Evolutionary conservation across 2,888 invertebrate species (phyloP).

Genomic region (Automeris io): DNA sequence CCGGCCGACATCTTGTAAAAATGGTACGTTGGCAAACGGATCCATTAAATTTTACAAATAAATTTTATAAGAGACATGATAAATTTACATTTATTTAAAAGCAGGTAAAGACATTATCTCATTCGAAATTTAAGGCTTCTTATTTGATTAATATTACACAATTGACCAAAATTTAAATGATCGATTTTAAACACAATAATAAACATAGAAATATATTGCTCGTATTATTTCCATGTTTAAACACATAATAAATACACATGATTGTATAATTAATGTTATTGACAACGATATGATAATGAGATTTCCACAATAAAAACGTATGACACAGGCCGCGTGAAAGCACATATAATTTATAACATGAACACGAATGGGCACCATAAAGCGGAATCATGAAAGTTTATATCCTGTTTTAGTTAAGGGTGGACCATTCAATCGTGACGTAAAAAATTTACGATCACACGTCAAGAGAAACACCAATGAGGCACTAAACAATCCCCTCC

Average conservation of each 20-base stretch:
- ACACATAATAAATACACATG: neutral
- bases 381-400: conserved; percentile 72
- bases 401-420: conserved; percentile 73
- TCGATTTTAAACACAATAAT: no score
- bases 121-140: no score
- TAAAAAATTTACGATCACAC: conserved; percentile 74
- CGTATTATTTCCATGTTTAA: no score
- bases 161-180: no score
- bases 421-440: conserved; percentile 69
- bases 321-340: conserved; percentile 39
- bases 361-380: conserved; percentile 67
- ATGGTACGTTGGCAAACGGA: conserved; percentile 28
- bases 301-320: conserved; percentile 14
- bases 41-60: conserved; percentile 15
- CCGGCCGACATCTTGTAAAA: conserved; percentile 35
- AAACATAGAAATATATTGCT: no score
- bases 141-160: no score
- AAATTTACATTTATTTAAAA: no score
- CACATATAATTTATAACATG: conserved; percentile 70
- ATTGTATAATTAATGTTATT: neutral
- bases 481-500: conserved; percentile 66
- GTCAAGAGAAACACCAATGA: conserved; percentile 74
- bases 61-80: conserved; percentile 12
- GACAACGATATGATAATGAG: neutral
- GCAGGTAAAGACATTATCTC: no score